These are phyloP conservation scores for Cyclophora punctaria DNA, from an alignment of 2,888 invertebrate species.

Conservation along the genomic window DNA sequence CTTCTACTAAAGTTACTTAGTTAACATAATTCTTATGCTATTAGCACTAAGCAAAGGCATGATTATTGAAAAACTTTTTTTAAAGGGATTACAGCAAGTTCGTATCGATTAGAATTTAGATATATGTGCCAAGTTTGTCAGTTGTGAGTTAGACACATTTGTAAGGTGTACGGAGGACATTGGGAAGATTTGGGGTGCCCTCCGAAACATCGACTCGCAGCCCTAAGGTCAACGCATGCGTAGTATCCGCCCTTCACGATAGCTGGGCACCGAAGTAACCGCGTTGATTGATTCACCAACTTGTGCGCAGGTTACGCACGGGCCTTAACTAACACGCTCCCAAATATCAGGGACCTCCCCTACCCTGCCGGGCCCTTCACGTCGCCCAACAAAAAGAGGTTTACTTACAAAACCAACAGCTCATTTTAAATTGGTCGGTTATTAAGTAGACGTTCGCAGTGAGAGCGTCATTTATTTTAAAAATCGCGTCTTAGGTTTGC, in stretches of 20 bases:
- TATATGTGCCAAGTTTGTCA: no score
- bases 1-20: no score
- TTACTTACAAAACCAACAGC: constrained; percentile 12
- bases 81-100: no score
- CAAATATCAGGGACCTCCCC: constrained; percentile 32
- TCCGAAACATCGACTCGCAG: constrained; percentile 22
- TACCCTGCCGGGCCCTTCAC: constrained; percentile 17
- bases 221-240: constrained; percentile 61
- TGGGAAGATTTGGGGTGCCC: constrained; percentile 12
- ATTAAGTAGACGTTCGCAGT: constrained; percentile 32
- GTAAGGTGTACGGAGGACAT: constrained; percentile 1
- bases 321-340: constrained; percentile 45
- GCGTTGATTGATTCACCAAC: constrained; percentile 71
- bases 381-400: constrained; percentile 17
- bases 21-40: no score
- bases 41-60: no score
- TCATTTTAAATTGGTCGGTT: constrained; percentile 25
- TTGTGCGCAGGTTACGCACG: constrained; percentile 60
- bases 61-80: no score
- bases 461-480: constrained; percentile 37
- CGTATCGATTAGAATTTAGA: no score
- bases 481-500: constrained; percentile 3
- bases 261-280: constrained; percentile 52
- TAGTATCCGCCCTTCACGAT: constrained; percentile 34
- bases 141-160: not conserved